Base-by-base conservation (phyloP, 2,113 vertebrate species). In the Chloebia gouldiae region DNA sequence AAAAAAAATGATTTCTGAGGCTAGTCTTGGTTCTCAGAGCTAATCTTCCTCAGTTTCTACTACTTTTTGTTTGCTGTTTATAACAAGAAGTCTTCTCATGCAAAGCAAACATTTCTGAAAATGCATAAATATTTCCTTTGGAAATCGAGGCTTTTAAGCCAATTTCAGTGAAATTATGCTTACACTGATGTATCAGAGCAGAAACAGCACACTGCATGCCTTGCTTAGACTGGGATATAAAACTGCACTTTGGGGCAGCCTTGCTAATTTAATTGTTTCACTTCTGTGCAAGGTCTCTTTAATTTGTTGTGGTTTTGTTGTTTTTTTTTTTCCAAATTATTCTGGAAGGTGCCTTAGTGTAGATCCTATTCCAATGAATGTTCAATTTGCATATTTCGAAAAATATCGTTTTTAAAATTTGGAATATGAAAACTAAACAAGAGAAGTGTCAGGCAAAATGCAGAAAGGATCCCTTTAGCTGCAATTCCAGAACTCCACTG, bases 231-330 rank as follows among this genome's bases (percentile, higher is more conserved):
- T n/a, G 53, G 40, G n/a, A 45, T 77, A n/a, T 28, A 28, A 64
- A 79, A 71, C 60, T 56, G 5, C 30, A 47, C 33, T 96, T 89
- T 75, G 27, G 44, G 33, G 60, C 47, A 54, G 16, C 50, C 56
- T 84, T 40, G 24, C 15, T 81, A 68, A 89, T 89, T 86, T 37
- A 49, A 84, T 92, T 84, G 35, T 89, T 88, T 88, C 69, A 44
- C 9, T 94, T 93, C 39, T 63, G 22, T 50, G 10, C 25, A 33
- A 6, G 2, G 27, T 57, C 23, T 69, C 8, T 57, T n/a, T 54
- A 9, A 33, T 8, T 42, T 42, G 40, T 40, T 40, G 40, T 11
- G 14, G 40, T 14, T 42, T 15, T n/a, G n/a, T n/a, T n/a, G 5
- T 15, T 42, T 42, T 42, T 42, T 42, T 42, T 86, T 71, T 64